These are phyloP conservation scores for Pseudopodoces humilis DNA, from an alignment of 2,113 vertebrate species.

Conservation along the genomic window DNA sequence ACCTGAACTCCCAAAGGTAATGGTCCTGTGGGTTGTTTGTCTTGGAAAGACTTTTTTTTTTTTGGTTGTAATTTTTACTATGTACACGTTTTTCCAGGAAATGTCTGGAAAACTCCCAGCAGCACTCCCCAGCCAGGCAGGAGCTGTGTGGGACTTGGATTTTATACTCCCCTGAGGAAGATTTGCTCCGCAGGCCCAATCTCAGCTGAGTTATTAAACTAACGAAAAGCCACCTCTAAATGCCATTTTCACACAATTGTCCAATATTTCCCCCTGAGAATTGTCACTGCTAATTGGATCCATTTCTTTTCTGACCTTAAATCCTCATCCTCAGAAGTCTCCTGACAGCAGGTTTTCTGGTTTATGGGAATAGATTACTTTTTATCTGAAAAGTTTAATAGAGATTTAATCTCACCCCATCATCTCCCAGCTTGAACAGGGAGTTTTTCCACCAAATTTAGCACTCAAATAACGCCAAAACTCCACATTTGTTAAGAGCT, in stretches of 20 bases:
- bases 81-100: constrained; percentile 53
- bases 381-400: background rate
- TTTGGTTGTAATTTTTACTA: constrained; percentile 53
- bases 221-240: background rate
- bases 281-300: background rate
- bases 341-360: background rate
- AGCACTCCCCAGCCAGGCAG: background rate
- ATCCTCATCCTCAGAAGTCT: background rate
- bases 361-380: background rate
- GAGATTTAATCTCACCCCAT: background rate
- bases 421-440: background rate
- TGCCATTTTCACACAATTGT: background rate
- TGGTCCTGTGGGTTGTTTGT: constrained; percentile 24
- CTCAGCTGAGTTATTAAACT: background rate
- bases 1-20: constrained; percentile 37
- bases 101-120: constrained; percentile 28
- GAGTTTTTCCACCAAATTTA: background rate
- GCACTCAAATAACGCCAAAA: background rate
- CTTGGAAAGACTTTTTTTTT: constrained; percentile 31
- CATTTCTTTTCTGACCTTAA: background rate
- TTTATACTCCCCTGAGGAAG: background rate
- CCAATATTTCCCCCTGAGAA: background rate
- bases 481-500: rapidly evolving
- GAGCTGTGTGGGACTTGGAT: background rate
- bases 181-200: background rate